phyloP scores from a whole-genome alignment of 2,888 invertebrate genomes.

The Aporophyla lueneburgensis region DNA sequence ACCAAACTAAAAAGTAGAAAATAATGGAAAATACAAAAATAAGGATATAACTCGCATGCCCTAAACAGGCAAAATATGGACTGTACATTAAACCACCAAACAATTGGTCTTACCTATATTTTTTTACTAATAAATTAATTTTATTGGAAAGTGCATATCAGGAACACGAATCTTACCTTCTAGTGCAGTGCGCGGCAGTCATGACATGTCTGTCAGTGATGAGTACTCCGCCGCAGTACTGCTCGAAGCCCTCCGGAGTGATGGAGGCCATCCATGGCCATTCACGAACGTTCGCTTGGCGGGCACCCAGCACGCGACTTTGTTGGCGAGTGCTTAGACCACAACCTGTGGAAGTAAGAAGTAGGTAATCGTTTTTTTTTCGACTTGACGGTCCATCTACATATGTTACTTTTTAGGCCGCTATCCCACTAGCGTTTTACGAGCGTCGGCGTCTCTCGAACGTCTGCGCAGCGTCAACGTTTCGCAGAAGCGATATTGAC shows the following conservation, averaged over 20 bases:
- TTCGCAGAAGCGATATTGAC: too few relatives aligned
- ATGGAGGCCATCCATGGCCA: constrained; percentile 97
- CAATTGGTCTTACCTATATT: too few relatives aligned
- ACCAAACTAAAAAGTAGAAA: too few relatives aligned
- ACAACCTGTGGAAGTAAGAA: constrained; percentile 82
- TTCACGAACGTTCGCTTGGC: constrained; percentile 92
- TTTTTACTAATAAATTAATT: not conserved
- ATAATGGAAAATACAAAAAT: too few relatives aligned
- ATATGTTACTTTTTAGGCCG: not conserved
- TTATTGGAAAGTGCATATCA: not conserved
- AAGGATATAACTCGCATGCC: too few relatives aligned
- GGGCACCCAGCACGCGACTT: constrained; percentile 91
- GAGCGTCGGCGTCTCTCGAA: too few relatives aligned
- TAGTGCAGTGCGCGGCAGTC: constrained; percentile 94
- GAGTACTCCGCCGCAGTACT: constrained; percentile 95
- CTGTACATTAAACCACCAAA: too few relatives aligned
- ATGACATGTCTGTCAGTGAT: constrained; percentile 95
- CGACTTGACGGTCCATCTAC: not conserved
- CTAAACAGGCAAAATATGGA: too few relatives aligned
- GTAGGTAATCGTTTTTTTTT: not conserved
- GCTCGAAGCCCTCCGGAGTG: constrained; percentile 90
- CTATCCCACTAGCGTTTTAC: too few relatives aligned
- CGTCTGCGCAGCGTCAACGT: too few relatives aligned
- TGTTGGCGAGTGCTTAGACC: constrained; percentile 89
- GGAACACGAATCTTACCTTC: constrained; percentile 85